Base-by-base conservation (phyloP, 2,113 vertebrate genomes). In the Podiceps cristatus region DNA sequence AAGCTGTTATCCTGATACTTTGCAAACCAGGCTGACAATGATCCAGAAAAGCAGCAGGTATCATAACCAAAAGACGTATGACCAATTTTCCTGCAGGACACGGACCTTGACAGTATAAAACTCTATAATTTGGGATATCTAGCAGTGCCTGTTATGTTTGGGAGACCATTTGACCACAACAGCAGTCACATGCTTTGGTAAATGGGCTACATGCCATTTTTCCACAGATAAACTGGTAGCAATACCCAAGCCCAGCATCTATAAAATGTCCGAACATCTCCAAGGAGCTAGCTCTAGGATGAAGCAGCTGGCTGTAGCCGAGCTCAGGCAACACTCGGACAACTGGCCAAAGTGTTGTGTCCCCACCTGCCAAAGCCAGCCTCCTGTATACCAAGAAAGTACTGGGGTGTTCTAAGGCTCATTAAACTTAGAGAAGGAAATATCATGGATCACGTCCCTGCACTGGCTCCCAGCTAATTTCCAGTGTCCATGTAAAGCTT, bases 401-500 rank as follows among this genome's bases (percentile, higher is more conserved):
- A 25, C n/a, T 56, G 35, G 6, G 6, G 2, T 75, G 47, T 88
- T 67, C 66, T 83, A 55, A 67, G 25, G 27, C 62, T 93, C 25
- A 22, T 68, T 90, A 88, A 73, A 81, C 11, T 63, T 68, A 33
- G 24, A 82, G 71, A 94, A 82, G 71, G 9, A 92, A 90, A 52
- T 37, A 47, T 8, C 25, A 44, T 33, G 20, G 44, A 60, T 88
- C 50, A 33, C 37, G 72, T 47, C 49, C 53, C 53, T 7, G 3
- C 7, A 1, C 25, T 79, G 80, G 44, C 64, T 93, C 33, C 74
- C 71, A 72, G 44, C 71, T 92, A 45, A 75, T 95, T 95, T 78
- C 56, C 44, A 68, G 33, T 56, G 90, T 68, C 94, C 82, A 47
- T 19, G 40, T 72, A 88, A 92, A 86, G 40, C 74, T 96, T 95